Conservation (phyloP, 2,113 vertebrate species). For the Macquaria ambigua region DNA sequence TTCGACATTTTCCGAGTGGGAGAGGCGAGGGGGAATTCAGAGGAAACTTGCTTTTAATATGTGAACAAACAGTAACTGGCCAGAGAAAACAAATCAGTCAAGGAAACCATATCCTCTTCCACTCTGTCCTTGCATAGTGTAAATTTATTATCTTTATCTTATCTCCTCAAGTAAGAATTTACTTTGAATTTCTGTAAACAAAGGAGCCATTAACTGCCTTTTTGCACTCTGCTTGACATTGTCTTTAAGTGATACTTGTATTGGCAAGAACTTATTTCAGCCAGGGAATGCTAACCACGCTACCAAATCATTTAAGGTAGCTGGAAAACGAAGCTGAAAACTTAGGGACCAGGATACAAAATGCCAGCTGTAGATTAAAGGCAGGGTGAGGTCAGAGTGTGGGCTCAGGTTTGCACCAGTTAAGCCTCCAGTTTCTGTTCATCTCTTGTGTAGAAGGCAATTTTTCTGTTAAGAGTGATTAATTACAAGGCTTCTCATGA, state of each 20-base stretch:
- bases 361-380: constrained; percentile 36
- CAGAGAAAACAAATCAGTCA: constrained; percentile 37
- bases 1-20: constrained; percentile 24
- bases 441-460: constrained; percentile 3
- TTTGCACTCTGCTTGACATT: not conserved
- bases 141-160: constrained; percentile 14
- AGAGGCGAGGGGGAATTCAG: constrained; percentile 4
- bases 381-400: constrained; percentile 20
- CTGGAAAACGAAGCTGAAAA: constrained; percentile 19
- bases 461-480: not conserved
- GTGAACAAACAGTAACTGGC: constrained; percentile 35
- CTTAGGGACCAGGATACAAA: constrained; percentile 1
- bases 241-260: not conserved
- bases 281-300: constrained; percentile 36
- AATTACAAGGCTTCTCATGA: constrained; percentile 16
- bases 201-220: not conserved
- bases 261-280: constrained; percentile 1
- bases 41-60: constrained; percentile 13
- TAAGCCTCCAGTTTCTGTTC: constrained; percentile 42
- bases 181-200: not conserved
- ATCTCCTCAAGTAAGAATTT: constrained; percentile 9
- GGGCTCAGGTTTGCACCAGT: constrained; percentile 2
- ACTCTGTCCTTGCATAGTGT: not conserved
- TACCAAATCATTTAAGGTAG: not conserved
- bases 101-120: constrained; percentile 11